phyloP scores from a whole-genome alignment of 2,888 invertebrate genomes.

The Epistrophe eligans region DNA sequence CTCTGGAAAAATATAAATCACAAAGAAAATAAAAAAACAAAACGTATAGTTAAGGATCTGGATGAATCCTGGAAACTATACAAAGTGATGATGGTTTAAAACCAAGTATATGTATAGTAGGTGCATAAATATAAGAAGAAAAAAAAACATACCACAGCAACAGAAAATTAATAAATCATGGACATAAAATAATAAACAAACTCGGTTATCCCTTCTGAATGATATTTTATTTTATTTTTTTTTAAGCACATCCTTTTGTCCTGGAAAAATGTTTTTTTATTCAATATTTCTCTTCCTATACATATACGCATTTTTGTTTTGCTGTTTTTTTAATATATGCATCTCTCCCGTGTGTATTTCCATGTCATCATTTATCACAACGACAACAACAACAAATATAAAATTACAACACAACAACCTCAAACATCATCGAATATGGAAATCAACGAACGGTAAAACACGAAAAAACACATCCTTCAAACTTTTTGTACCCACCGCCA shows the following conservation, averaged over 20 bases:
- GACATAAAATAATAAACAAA: constrained; percentile 73
- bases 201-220: constrained; percentile 61
- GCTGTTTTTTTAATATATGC: constrained; percentile 69
- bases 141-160: constrained; percentile 16
- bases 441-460: constrained; percentile 73
- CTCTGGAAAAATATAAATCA: constrained; percentile 22
- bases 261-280: constrained; percentile 65
- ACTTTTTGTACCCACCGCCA: constrained; percentile 20
- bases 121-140: background rate
- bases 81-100: constrained; percentile 2
- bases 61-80: background rate
- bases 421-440: constrained; percentile 75
- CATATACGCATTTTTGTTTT: constrained; percentile 22
- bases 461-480: constrained; percentile 60
- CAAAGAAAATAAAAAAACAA: constrained; percentile 27
- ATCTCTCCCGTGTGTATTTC: constrained; percentile 74
- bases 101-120: background rate
- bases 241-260: constrained; percentile 62
- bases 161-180: constrained; percentile 74
- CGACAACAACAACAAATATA: constrained; percentile 48
- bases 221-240: constrained; percentile 31
- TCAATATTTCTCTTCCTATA: constrained; percentile 18
- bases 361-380: constrained; percentile 75
- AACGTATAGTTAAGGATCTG: constrained; percentile 27
- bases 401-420: constrained; percentile 68